Base-by-base conservation (phyloP, 2,797 vertebrate species). In the Cichlasoma orientale region DNA sequence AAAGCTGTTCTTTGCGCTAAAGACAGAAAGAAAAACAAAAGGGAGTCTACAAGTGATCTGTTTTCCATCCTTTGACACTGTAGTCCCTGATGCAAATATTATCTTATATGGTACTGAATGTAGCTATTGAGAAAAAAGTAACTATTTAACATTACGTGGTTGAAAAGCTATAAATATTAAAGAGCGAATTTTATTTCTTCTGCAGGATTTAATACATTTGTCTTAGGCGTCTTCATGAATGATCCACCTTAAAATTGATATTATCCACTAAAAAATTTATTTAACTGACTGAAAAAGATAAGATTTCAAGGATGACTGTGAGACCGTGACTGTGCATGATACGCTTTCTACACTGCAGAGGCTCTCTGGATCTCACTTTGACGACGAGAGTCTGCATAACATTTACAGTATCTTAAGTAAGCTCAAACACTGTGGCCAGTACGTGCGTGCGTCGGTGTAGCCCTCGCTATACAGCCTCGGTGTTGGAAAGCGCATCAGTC, bases 401-500 rank as follows among this genome's bases (percentile, higher is more conserved):
- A 56, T 74, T 55, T 27, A 33, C 58, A 44, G 68, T 80, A 58
- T 10, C 47, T 31, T 13, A 70, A 66, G 74, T 31, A 71, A 56
- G 55, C 71, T 78, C 57, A 0, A 41, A 50, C 38, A 12, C 8
- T 19, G 54, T 13, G 61, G 41, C 56, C 76, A 44, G 41, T 58
- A 4, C 66, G 83, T 9, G 79, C 58, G 74, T 74, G 84, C 84
- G 87, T 90, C 80, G 81, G 86, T 69, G 88, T 54, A 25, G 75
- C n/a, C 68, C 31, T 2, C 19, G 25, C 70, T 13, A n/a, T n/a
- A 4, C 56, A 5, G 79, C 66, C 86, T 87, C 56, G 81, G 87
- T 63, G 86, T 80, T 52, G 75, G 69, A 83, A 78, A 82, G 81
- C 80, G 83, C 86, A 79, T 84, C 82, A 70, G 68, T 78, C 87